These are phyloP conservation scores for Drosophila phalerata DNA, from an alignment of 2,888 invertebrate genomes.

Conservation along the genomic window DNA sequence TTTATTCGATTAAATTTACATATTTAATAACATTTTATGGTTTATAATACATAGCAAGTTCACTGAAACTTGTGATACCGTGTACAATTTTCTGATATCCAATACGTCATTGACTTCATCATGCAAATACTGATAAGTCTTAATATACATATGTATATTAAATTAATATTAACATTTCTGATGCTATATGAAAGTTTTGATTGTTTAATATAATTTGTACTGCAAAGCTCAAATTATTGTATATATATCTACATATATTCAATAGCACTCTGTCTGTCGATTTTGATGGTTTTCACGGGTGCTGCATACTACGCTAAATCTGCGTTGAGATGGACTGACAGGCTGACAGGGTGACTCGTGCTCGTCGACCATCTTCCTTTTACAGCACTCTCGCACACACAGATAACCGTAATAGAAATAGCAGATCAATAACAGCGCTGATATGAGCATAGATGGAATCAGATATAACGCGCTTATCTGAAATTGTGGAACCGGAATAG, in stretches of 20 bases:
- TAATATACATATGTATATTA: not conserved
- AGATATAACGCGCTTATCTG: conserved; percentile 26
- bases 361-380: not conserved
- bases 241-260: not conserved
- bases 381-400: conserved; percentile 33
- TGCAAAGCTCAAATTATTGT: not conserved
- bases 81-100: conserved; percentile 7
- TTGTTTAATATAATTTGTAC: conserved; percentile 19
- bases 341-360: not conserved
- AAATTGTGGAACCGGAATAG: not conserved
- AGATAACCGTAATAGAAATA: conserved; percentile 45
- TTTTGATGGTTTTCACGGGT: conserved; percentile 19
- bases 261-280: conserved; percentile 23
- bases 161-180: not conserved
- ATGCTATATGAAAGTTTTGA: not conserved
- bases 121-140: not conserved
- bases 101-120: not conserved
- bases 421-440: conserved; percentile 16
- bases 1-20: not conserved
- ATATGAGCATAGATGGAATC: conserved; percentile 14
- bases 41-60: conserved; percentile 1
- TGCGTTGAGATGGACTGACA: not conserved
- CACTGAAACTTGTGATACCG: conserved; percentile 1
- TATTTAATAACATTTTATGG: not conserved
- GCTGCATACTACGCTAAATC: not conserved